Base-by-base conservation (phyloP, 1,140 invertebrate genomes). In the Hylyphantes graminicola region DNA sequence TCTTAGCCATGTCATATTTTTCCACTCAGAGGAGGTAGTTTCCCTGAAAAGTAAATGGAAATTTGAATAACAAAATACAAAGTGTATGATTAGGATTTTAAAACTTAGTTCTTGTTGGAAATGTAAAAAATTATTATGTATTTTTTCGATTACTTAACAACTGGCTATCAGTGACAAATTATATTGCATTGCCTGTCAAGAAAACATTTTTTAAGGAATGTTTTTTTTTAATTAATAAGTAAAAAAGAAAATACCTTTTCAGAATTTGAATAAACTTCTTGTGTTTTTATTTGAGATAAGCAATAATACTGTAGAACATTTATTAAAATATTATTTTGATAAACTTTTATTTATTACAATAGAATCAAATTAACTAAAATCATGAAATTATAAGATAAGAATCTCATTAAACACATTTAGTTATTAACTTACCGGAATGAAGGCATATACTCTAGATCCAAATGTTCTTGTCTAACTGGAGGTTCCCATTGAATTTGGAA, bases 391-490 rank as follows among this genome's bases (percentile, higher is more conserved):
- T 57, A 11, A n/a, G 35, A 35, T 59, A 59, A 59, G n/a, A 59
- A 59, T 13, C n/a, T 5, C 3, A 13, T 59, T 59, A 13, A 35
- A 11, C 64, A 17, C n/a, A 9, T 48, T 35, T 35, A 59, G 50
- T 68, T n/a, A 67, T 48, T 53, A 5, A 88, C 83, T 87, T 90
- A 87, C 54, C 87, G 86, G 51, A 92, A 92, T 0, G 93, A 92
- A 0, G 93, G 93, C 78, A 93, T 87, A 86, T 92, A 95, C 88
- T 93, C 91, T 54, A 93, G 90, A 17, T 89, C 90, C 19, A 79
- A 67, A 50, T 79, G 74, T 17, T 55, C n/a, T 5, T 85, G 75
- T 57, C 59, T 57, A 59, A 48, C 35, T 21, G 86, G 87, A 63
- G 85, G 19, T 17, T 77, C 92, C 93, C 93, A 94, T 75, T 90